phyloP scores from a whole-genome alignment of 1,140 invertebrate species.

The Formica exsecta region DNA sequence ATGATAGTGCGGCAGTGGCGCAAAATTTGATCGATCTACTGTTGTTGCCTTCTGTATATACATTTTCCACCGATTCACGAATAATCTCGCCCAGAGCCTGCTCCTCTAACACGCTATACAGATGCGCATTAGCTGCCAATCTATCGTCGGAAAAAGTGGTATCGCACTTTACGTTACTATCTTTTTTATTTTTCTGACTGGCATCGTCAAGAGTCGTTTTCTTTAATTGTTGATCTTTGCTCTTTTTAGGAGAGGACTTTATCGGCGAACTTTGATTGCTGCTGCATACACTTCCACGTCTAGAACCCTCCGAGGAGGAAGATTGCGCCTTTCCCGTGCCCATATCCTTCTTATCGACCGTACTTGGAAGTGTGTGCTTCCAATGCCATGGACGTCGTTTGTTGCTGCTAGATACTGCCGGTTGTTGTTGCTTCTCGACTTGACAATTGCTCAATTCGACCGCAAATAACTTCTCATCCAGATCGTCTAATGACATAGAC shows the following conservation, averaged over 20 bases:
- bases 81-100: slow-evolving; percentile 82
- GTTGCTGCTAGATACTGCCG: slow-evolving; percentile 63
- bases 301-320: slow-evolving; percentile 79
- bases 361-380: slow-evolving; percentile 81
- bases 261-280: slow-evolving; percentile 80
- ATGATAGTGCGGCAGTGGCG: slow-evolving; percentile 69
- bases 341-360: slow-evolving; percentile 81
- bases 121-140: slow-evolving; percentile 79
- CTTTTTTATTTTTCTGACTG: slow-evolving; percentile 72
- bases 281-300: slow-evolving; percentile 80
- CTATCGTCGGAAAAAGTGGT: slow-evolving; percentile 79
- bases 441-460: slow-evolving; percentile 78
- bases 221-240: slow-evolving; percentile 76
- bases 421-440: slow-evolving; percentile 71
- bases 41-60: slow-evolving; percentile 71
- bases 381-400: slow-evolving; percentile 82
- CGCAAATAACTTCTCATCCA: slow-evolving; percentile 85
- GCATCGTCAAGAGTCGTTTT: slow-evolving; percentile 66
- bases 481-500: slow-evolving; percentile 84
- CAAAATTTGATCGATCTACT: slow-evolving; percentile 72
- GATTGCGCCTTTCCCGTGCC: slow-evolving; percentile 71
- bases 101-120: slow-evolving; percentile 85
- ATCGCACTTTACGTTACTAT: slow-evolving; percentile 75
- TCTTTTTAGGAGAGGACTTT: slow-evolving; percentile 80
- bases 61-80: slow-evolving; percentile 71